Evolutionary conservation across 2,888 invertebrate species (phyloP), one percentile per base, ranked within the genome.

Genomic region (Nephrotoma guestfalica): DNA sequence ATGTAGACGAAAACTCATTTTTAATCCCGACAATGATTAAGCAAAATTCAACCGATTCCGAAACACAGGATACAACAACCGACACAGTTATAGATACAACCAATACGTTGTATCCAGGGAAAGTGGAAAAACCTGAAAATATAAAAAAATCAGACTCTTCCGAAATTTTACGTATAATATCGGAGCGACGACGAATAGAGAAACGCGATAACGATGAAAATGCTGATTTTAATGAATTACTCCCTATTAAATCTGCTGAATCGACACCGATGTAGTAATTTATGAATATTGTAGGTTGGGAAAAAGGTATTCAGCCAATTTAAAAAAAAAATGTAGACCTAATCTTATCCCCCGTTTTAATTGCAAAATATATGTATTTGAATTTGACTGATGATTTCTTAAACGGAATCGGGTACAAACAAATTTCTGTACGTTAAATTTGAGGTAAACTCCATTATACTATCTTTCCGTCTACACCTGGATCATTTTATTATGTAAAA

Each of bases 1-100:
- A 92, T 88, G 91, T 92, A 87, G 93, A 93, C 88, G 93, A 93
- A 88, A 93, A 91, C 47, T 92, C 93, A 85, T 91, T 93, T 88
- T 89, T 93, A 86, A 88, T 92, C 88, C 92, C 92, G 6, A 88
- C 88, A 84, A 57, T 87, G 7, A 86, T 88, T 41, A 87, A 87
- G 84, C 57, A 87, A 71, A 86, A 57, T 45, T 88, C 88, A 42
- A 87, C 87, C 13, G 87, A 30, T 47, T 86, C 86, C 41, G 40
- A 71, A 13, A 15, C 45, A 42, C 86, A 71, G 43, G 11, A 40
- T 6, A 57, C 86, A 41, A 45, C 86, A 83, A 86, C 86, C 47
- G 86, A 87, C n/a, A 86, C 86, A n/a, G 45, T 87, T 42, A 86
- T 43, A n/a, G 87, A 87, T 57, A 57, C 85, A 86, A 86, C 41